phyloP scores from a whole-genome alignment of 1,140 invertebrate genomes.

The Coelopa frigida region DNA sequence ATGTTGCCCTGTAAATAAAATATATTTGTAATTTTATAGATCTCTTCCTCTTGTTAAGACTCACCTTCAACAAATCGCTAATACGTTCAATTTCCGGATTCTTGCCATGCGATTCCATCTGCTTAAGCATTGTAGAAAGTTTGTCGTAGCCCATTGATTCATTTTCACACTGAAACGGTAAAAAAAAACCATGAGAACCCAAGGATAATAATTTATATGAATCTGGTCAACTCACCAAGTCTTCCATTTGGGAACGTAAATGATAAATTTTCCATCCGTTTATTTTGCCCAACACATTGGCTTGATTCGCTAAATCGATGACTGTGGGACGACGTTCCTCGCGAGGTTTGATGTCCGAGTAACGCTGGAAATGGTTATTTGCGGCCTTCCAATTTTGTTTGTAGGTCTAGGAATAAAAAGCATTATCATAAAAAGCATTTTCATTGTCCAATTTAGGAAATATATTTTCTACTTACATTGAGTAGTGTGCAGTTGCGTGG shows the following conservation, averaged over 20 bases:
- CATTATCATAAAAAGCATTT: not conserved
- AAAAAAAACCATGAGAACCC: slow-evolving; percentile 5
- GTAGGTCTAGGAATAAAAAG: slow-evolving; percentile 25
- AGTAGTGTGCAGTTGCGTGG: slow-evolving; percentile 38
- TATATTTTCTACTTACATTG: slow-evolving; percentile 25
- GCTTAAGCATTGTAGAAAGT: slow-evolving; percentile 55
- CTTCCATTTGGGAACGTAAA: slow-evolving; percentile 85
- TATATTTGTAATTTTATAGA: no score
- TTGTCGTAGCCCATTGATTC: slow-evolving; percentile 57
- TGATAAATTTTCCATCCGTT: slow-evolving; percentile 94
- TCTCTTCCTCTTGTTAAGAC: no score
- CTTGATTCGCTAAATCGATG: slow-evolving; percentile 83
- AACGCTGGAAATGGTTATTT: slow-evolving; percentile 75
- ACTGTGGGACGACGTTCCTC: slow-evolving; percentile 76
- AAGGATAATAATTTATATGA: slow-evolving; percentile 15
- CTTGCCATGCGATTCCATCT: slow-evolving; percentile 59
- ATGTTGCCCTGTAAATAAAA: slow-evolving; percentile 82
- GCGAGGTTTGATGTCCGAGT: slow-evolving; percentile 79
- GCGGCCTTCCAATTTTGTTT: slow-evolving; percentile 53
- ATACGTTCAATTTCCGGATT: slow-evolving; percentile 62
- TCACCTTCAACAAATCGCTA: slow-evolving; percentile 70
- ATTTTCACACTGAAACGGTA: slow-evolving; percentile 47
- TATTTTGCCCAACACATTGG: slow-evolving; percentile 78
- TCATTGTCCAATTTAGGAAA: not conserved
- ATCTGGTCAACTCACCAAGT: slow-evolving; percentile 59